Evolutionary conservation across 1,140 invertebrate genomes (phyloP).

Genomic region (Drosophila elegans): DNA sequence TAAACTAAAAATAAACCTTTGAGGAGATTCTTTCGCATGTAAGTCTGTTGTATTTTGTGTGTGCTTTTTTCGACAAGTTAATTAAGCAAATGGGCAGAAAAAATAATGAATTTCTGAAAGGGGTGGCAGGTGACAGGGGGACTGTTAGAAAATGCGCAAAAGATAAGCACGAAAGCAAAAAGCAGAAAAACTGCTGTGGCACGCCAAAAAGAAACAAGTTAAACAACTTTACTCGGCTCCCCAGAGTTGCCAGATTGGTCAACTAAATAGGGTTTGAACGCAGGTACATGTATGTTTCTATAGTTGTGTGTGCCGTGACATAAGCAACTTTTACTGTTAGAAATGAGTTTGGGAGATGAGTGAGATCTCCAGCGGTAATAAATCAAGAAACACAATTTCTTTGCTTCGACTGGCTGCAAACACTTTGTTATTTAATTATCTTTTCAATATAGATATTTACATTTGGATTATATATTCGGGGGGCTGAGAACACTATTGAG

Average conservation of each 20-base stretch:
- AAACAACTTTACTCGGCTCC: conserved; percentile 71
- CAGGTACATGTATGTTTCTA: conserved; percentile 20
- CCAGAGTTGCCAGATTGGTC: conserved; percentile 70
- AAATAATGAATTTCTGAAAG: conserved; percentile 40
- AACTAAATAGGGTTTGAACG: conserved; percentile 49
- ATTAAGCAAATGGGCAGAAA: conserved; percentile 56
- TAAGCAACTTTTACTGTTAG: conserved; percentile 83
- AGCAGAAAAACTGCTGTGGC: conserved; percentile 72
- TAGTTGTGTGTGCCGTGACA: conserved; percentile 63
- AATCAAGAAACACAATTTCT: conserved; percentile 23
- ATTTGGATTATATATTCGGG: conserved; percentile 45
- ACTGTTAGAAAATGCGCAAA: conserved; percentile 66
- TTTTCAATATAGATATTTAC: conserved; percentile 47
- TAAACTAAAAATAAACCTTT: conserved; percentile 33
- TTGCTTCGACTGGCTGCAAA: conserved; percentile 59
- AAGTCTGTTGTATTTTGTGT: conserved; percentile 26
- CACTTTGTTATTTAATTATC: conserved; percentile 28
- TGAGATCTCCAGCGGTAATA: conserved; percentile 22
- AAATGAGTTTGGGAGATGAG: conserved; percentile 68
- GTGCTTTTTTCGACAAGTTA: conserved; percentile 59
- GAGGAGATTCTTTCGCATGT: conserved; percentile 32
- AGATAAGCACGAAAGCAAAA: conserved; percentile 67
- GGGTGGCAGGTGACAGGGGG: conserved; percentile 23
- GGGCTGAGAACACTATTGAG: conserved; percentile 28
- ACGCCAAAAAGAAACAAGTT: conserved; percentile 83